phyloP scores from a whole-genome alignment of 2,797 vertebrate genomes.

The Microchirus variegatus region DNA sequence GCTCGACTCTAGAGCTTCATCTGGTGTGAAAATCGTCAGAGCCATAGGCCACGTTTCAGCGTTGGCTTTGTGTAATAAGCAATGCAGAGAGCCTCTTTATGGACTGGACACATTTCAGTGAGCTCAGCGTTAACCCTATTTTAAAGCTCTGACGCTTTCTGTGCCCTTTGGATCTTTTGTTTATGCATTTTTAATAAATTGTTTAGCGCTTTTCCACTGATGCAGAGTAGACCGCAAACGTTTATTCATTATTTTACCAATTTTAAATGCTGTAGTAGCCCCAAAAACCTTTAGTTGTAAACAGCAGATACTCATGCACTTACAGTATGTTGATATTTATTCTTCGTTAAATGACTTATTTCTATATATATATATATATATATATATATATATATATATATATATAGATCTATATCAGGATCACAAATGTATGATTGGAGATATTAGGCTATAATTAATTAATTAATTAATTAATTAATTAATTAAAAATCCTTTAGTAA shows the following conservation, averaged over 20 bases:
- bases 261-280: neutral
- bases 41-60: constrained; percentile 51
- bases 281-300: constrained; percentile 7
- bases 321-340: neutral
- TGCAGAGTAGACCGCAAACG: constrained; percentile 1
- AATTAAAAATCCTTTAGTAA: too few species aligned
- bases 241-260: constrained; percentile 15
- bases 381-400: too few species aligned
- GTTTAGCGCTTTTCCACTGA: constrained; percentile 13
- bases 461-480: too few species aligned
- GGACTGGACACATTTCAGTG: constrained; percentile 32
- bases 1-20: constrained; percentile 49
- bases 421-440: too few species aligned
- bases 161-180: constrained; percentile 38
- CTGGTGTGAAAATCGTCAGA: constrained; percentile 63
- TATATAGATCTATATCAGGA: too few species aligned
- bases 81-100: constrained; percentile 22
- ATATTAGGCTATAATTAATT: too few species aligned
- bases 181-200: constrained; percentile 35
- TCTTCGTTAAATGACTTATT: neutral
- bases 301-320: neutral
- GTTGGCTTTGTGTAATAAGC: constrained; percentile 7
- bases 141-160: constrained; percentile 18
- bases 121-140: constrained; percentile 8
- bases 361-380: too few species aligned